Base-by-base conservation (phyloP, 2,888 invertebrate species). In the Diadromus collaris region DNA sequence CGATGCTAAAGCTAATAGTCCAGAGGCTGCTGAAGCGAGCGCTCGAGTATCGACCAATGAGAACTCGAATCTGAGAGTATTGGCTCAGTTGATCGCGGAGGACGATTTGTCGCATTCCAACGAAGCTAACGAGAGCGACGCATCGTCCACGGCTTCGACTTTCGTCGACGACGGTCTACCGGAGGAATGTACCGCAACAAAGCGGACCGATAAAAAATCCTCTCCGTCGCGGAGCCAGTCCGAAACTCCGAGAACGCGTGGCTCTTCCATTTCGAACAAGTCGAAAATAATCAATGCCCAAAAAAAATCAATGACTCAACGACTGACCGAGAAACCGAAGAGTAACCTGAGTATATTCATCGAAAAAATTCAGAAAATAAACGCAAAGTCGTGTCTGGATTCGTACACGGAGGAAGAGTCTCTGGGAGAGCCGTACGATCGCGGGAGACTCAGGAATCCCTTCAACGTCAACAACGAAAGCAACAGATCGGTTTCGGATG, bases 271-370 rank as follows among this genome's bases (percentile, higher is more conserved):
- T 0, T 4, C 34, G 2, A 7, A n/a, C 4, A 21, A 16, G 9
- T 34, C 34, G 6, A 6, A n/a, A 2, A 60, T 44, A 46, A 32
- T 44, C n/a, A 29, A 21, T 0, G 44, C 60, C 6, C 24, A 58
- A 68, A 60, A 16, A 38, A 38, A 38, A 38, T 16, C 38, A 4
- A 16, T 38, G 38, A 5, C 67, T 10, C 67, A 63, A 13, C 27
- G 41, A 24, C 67, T 61, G 2, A 21, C 69, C 13, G 46, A 41
- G 10, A 86, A 77, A 44, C 58, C 56, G 32, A 87, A 84, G 74
- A 84, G 86, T 61, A 76, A 88, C 70, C 70, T 90, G 19, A 88
- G 85, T 75, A 46, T 85, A 48, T 88, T 88, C 58, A 87, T 90
- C 58, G 87, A 87, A 34, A 84, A 84, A 72, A 70, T 87, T 16